Evolutionary conservation across 2,113 vertebrate species (phyloP).

Genomic region (Canis aureus): DNA sequence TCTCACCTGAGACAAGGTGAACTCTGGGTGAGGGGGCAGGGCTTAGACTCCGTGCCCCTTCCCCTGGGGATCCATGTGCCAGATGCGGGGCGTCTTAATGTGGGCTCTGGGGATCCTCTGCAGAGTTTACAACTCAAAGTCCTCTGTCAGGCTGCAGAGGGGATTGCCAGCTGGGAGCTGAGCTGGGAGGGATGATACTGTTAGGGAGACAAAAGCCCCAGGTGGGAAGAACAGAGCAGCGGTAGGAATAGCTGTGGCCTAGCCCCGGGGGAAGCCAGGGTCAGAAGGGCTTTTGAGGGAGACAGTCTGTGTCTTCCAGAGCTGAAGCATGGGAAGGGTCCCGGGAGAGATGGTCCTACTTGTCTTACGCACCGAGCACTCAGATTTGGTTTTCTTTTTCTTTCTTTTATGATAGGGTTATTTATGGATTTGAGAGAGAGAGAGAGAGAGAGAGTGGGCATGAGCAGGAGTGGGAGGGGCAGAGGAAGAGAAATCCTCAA

Average conservation of each 20-base stretch:
- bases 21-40: not conserved
- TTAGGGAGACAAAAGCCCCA: not conserved
- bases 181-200: not conserved
- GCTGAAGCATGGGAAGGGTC: not conserved
- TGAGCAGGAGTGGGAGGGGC: not conserved
- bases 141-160: not conserved
- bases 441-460: too few species aligned
- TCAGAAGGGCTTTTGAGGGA: constrained; percentile 20
- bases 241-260: not conserved
- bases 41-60: not conserved
- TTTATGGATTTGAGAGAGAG: not conserved
- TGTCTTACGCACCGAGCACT: too few species aligned
- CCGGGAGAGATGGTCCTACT: not conserved
- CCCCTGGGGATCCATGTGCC: not conserved
- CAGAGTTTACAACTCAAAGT: not conserved
- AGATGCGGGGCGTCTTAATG: not conserved
- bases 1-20: constrained; percentile 67
- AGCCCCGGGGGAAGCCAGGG: not conserved
- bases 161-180: not conserved
- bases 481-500: not conserved
- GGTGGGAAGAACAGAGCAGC: not conserved
- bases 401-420: too few species aligned
- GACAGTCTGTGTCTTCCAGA: not conserved
- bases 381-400: not conserved
- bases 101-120: not conserved